These are phyloP conservation scores for Antigone vipio DNA, from an alignment of 2,113 vertebrate species.

Conservation along the genomic window DNA sequence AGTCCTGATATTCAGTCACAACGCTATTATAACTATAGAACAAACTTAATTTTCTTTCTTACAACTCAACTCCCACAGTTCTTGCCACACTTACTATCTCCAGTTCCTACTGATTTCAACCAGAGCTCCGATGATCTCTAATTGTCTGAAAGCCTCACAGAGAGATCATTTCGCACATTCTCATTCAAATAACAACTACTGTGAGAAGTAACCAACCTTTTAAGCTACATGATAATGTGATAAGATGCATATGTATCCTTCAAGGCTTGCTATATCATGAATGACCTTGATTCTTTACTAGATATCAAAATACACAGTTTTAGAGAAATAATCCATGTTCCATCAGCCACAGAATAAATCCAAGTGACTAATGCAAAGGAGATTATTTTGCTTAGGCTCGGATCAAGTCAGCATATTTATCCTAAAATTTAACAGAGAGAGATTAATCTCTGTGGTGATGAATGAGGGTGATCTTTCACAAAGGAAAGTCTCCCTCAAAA, in stretches of 20 bases:
- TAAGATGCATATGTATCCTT: background rate
- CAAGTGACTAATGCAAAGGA: background rate
- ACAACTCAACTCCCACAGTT: background rate
- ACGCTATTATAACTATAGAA: rapidly evolving
- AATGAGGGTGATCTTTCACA: background rate
- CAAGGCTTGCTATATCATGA: background rate
- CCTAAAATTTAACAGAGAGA: background rate
- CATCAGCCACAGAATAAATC: background rate
- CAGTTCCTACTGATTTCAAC: background rate
- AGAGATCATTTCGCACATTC: background rate
- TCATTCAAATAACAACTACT: background rate
- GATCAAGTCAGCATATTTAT: background rate
- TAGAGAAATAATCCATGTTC: background rate
- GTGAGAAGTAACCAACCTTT: background rate
- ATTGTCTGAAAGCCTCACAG: background rate
- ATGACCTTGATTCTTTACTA: background rate
- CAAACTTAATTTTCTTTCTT: background rate
- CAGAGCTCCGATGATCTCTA: background rate
- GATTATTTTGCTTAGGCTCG: background rate
- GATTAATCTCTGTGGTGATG: background rate
- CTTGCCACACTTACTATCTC: background rate
- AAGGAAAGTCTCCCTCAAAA: background rate
- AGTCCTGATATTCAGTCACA: background rate
- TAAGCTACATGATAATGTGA: background rate
- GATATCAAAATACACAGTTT: background rate